These are phyloP conservation scores for Perithous albicinctus DNA, from an alignment of 2,888 invertebrate species.

Conservation along the genomic window DNA sequence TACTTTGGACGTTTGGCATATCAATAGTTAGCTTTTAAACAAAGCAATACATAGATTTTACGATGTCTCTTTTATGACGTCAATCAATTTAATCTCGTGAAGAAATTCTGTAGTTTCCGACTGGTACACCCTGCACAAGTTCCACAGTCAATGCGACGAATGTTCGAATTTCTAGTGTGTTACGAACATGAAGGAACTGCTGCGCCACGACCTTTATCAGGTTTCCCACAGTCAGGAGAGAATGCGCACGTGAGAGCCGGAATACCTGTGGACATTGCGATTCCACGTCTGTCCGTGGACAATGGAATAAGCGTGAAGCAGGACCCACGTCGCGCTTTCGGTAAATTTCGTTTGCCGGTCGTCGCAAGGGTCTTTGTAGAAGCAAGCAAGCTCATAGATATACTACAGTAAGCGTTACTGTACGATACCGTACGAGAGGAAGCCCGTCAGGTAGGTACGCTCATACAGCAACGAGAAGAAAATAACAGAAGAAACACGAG, in stretches of 20 bases:
- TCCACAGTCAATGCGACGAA: neutral
- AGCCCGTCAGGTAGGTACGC: neutral
- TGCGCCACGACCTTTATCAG: slow-evolving; percentile 52
- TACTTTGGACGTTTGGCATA: too few relatives aligned
- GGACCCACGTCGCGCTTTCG: slow-evolving; percentile 68
- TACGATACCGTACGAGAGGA: neutral
- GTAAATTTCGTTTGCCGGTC: slow-evolving; percentile 77
- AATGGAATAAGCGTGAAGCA: slow-evolving; percentile 75
- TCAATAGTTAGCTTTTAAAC: too few relatives aligned
- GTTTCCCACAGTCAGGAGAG: slow-evolving; percentile 44
- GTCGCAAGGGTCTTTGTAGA: slow-evolving; percentile 63
- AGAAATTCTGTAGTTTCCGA: neutral
- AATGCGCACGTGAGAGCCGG: neutral
- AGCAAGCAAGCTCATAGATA: slow-evolving; percentile 45
- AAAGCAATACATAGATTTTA: too few relatives aligned
- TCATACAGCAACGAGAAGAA: slow-evolving; percentile 1
- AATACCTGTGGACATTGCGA: slow-evolving; percentile 70
- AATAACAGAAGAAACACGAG: slow-evolving; percentile 40
- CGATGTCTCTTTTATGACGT: neutral
- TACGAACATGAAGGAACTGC: slow-evolving; percentile 42
- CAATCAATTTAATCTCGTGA: neutral
- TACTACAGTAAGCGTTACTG: neutral
- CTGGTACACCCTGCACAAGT: neutral
- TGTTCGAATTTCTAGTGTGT: slow-evolving; percentile 51
- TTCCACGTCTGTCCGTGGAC: slow-evolving; percentile 72